Evolutionary conservation across 53 echinoderm and acorn worm genomes (phyloP).

Genomic region (Crossaster papposus): DNA sequence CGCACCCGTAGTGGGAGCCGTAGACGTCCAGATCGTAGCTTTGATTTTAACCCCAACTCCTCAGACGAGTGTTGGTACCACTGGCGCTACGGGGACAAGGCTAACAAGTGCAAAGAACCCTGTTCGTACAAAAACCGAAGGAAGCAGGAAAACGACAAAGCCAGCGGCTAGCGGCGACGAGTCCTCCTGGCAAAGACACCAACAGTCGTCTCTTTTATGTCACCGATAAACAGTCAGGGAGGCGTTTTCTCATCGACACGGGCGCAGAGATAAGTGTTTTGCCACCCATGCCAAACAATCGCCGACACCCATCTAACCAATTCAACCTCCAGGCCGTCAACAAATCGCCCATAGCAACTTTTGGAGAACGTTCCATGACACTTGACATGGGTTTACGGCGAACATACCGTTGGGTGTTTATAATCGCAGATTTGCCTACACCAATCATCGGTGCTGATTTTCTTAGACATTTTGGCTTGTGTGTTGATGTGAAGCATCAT

Average conservation of each 20-base stretch:
- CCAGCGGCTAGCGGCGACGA: constrained; percentile 65
- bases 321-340: constrained; percentile 41
- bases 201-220: constrained; percentile 52
- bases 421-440: constrained; percentile 32
- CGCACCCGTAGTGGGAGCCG: too few species aligned
- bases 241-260: constrained; percentile 42
- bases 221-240: constrained; percentile 23
- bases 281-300: constrained; percentile 3
- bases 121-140: constrained; percentile 25
- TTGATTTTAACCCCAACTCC: too few species aligned
- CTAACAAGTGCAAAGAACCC: constrained; percentile 40
- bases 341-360: constrained; percentile 44
- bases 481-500: constrained; percentile 56
- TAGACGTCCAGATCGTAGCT: too few species aligned
- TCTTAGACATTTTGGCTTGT: constrained; percentile 40
- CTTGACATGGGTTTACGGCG: constrained; percentile 58
- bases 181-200: constrained; percentile 48
- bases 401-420: constrained; percentile 55
- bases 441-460: constrained; percentile 61
- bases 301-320: background rate
- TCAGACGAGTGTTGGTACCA: too few species aligned
- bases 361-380: constrained; percentile 57
- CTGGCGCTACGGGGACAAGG: too few species aligned
- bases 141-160: constrained; percentile 45
- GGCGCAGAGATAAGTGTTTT: constrained; percentile 46